Conservation (phyloP, 2,888 invertebrate species). For the Hypselothyrea guttata region DNA sequence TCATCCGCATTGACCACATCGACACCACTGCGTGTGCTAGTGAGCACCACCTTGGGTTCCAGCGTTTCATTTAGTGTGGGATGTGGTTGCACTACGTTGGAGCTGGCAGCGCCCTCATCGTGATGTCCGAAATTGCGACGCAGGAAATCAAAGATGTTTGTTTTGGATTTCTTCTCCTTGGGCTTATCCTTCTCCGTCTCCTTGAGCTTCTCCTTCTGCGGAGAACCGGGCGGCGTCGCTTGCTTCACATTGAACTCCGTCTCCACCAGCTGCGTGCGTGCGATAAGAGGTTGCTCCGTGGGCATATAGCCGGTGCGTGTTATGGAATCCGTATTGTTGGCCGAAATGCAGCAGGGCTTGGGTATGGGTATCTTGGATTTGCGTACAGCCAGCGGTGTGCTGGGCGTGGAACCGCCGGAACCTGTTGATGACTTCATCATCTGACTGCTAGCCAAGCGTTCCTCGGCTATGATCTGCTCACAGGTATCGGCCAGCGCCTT, state of each 20-base stretch:
- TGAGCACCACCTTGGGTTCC: constrained; percentile 50
- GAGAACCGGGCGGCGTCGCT: constrained; percentile 73
- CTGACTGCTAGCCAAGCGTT: constrained; percentile 69
- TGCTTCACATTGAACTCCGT: constrained; percentile 81
- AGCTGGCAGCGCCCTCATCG: constrained; percentile 60
- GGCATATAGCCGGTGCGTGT: constrained; percentile 61
- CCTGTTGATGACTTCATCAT: constrained; percentile 65
- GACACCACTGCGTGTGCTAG: constrained; percentile 62
- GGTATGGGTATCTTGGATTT: constrained; percentile 76
- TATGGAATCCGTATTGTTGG: constrained; percentile 69
- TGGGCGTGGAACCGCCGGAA: constrained; percentile 38
- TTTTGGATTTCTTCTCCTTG: constrained; percentile 77
- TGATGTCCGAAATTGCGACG: constrained; percentile 81
- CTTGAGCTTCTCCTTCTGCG: constrained; percentile 41
- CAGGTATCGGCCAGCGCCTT: constrained; percentile 77
- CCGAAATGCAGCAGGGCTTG: constrained; percentile 64
- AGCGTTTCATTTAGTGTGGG: constrained; percentile 47
- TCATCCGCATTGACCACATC: constrained; percentile 71
- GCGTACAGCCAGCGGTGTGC: constrained; percentile 60
- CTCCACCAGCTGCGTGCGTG: constrained; percentile 79
- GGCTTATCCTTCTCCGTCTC: constrained; percentile 23
- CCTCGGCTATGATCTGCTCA: constrained; percentile 78
- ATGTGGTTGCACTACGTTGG: constrained; percentile 48
- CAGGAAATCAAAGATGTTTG: constrained; percentile 82
- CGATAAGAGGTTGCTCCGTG: constrained; percentile 70